Conservation (phyloP, 2,797 vertebrate species). For the Typhlichthys subterraneus region DNA sequence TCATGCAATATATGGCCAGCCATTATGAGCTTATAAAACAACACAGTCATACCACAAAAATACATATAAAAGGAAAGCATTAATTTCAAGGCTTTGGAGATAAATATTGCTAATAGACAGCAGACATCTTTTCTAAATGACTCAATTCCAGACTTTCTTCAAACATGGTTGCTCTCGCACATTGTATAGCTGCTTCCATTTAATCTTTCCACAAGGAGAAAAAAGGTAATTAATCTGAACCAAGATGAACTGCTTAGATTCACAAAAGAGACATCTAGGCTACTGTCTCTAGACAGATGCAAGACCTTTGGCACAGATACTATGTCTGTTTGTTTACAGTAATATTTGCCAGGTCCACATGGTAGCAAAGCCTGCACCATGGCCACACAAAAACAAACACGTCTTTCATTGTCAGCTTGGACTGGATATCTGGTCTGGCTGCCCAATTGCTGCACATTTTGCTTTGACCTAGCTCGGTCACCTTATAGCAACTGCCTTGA, state of each 20-base stretch:
- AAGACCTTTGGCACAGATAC: conserved; percentile 19
- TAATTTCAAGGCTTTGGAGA: background rate
- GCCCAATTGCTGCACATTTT: background rate
- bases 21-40: conserved; percentile 4
- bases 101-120: background rate
- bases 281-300: conserved; percentile 26
- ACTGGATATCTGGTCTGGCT: conserved; percentile 15
- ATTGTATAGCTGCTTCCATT: too few relatives aligned
- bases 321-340: conserved; percentile 5
- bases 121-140: background rate
- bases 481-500: background rate
- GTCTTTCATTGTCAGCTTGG: conserved; percentile 31
- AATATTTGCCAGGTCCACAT: conserved; percentile 23
- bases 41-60: background rate
- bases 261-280: conserved; percentile 4
- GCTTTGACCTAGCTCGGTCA: conserved; percentile 16
- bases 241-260: background rate
- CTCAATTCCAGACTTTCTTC: too few relatives aligned
- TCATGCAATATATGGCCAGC: too few relatives aligned
- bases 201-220: background rate
- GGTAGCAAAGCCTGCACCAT: conserved; percentile 11
- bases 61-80: too few relatives aligned
- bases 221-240: conserved; percentile 6
- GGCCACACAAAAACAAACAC: conserved; percentile 47
- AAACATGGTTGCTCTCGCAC: too few relatives aligned